These are phyloP conservation scores for Ganaspis brasiliensis DNA, from an alignment of 2,888 invertebrate species.

Conservation along the genomic window DNA sequence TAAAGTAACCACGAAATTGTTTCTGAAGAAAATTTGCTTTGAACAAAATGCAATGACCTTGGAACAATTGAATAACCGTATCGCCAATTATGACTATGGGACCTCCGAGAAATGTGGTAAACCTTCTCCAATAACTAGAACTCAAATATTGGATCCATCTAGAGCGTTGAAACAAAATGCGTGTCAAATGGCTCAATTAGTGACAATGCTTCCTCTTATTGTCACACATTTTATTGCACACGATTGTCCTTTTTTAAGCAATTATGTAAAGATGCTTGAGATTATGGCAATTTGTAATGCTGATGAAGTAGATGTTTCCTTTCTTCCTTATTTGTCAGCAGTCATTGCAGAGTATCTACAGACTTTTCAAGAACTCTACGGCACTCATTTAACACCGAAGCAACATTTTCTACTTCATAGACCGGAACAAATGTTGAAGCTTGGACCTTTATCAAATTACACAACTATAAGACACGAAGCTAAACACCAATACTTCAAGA, in stretches of 20 bases:
- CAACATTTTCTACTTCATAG: constrained; percentile 41
- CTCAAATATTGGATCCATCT: background rate
- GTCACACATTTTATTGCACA: background rate
- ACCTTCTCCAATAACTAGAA: background rate
- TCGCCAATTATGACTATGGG: background rate
- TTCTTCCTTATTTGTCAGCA: background rate
- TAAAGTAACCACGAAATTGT: too few relatives aligned
- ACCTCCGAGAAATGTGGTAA: background rate
- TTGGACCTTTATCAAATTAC: constrained; percentile 36
- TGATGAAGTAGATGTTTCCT: background rate
- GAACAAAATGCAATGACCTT: too few relatives aligned
- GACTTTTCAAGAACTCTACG: background rate
- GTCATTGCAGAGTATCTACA: background rate
- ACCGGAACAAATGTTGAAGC: constrained; percentile 42
- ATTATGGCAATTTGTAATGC: background rate
- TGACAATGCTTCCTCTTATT: background rate
- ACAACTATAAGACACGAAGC: constrained; percentile 46
- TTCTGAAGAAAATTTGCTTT: too few relatives aligned
- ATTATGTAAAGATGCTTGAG: constrained; percentile 30
- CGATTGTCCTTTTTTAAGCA: background rate
- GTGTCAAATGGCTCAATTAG: background rate
- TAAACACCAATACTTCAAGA: constrained; percentile 39
- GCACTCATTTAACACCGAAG: background rate
- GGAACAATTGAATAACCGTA: too few relatives aligned
- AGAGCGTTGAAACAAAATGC: background rate